phyloP scores from a whole-genome alignment of 2,797 vertebrate species.

The Rhynchotus rufescens region DNA sequence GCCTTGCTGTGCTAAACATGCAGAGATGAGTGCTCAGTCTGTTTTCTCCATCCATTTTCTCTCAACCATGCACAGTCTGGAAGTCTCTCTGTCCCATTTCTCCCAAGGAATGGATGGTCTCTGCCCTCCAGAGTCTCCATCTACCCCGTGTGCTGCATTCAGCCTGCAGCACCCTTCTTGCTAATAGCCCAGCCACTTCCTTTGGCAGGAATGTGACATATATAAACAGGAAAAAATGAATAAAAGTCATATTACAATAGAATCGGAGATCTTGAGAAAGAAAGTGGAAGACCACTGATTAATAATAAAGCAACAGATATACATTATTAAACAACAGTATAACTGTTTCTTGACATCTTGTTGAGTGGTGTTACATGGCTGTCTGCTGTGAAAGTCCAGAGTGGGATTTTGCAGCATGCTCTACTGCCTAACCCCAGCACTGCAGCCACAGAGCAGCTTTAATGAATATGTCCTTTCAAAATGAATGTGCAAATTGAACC shows the following conservation, averaged over 20 bases:
- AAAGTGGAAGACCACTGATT: background rate
- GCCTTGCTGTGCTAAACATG: background rate
- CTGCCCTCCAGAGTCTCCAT: background rate
- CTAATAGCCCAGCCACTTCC: background rate
- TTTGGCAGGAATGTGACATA: background rate
- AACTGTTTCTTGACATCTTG: background rate
- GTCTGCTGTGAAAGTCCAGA: background rate
- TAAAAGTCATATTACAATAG: background rate
- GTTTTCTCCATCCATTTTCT: background rate
- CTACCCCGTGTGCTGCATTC: background rate
- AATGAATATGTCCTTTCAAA: slow-evolving; percentile 11
- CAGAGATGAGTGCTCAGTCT: background rate
- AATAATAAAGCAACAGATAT: background rate
- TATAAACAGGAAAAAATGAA: background rate
- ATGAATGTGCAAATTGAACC: background rate
- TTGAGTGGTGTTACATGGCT: background rate
- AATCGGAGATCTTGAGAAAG: background rate
- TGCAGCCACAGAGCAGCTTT: background rate
- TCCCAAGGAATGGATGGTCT: background rate
- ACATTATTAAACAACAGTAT: background rate
- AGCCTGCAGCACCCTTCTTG: background rate
- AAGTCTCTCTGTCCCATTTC: background rate
- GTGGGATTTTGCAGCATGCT: background rate
- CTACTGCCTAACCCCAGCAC: background rate
- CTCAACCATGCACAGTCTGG: background rate